Conservation (phyloP, 2,797 vertebrate species). For the Enoplosus armatus region DNA sequence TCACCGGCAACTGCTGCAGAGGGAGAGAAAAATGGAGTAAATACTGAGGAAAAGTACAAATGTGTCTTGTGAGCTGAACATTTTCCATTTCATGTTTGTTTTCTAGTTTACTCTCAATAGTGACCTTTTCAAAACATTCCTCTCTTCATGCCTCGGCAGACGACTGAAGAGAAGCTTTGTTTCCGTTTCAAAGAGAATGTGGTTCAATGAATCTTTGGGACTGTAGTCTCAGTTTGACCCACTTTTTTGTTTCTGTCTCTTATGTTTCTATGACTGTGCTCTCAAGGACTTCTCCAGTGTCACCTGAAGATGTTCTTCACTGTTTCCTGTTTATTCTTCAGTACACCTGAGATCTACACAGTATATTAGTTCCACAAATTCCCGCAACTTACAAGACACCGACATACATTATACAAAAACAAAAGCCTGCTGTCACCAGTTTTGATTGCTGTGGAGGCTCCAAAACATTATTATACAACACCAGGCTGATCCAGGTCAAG, state of each 20-base stretch:
- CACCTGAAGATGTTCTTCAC: neutral
- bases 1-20: slow-evolving; percentile 94
- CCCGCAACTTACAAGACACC: neutral
- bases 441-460: neutral
- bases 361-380: neutral
- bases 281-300: neutral
- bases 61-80: neutral
- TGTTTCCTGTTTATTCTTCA: neutral
- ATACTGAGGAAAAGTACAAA: neutral
- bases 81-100: neutral
- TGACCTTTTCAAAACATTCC: slow-evolving; percentile 35
- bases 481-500: neutral
- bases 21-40: neutral
- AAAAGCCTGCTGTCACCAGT: too few relatives aligned
- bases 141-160: slow-evolving; percentile 3
- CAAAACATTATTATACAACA: too few relatives aligned
- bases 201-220: neutral
- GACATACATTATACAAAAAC: neutral
- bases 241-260: neutral
- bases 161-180: slow-evolving; percentile 44
- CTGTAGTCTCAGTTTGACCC: slow-evolving; percentile 6
- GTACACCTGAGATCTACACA: neutral
- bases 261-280: neutral
- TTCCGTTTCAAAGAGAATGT: slow-evolving; percentile 1
- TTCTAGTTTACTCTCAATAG: neutral